Evolutionary conservation across 2,113 vertebrate genomes (phyloP), one percentile per base, ranked within the genome.

Genomic region (Apus apus): DNA sequence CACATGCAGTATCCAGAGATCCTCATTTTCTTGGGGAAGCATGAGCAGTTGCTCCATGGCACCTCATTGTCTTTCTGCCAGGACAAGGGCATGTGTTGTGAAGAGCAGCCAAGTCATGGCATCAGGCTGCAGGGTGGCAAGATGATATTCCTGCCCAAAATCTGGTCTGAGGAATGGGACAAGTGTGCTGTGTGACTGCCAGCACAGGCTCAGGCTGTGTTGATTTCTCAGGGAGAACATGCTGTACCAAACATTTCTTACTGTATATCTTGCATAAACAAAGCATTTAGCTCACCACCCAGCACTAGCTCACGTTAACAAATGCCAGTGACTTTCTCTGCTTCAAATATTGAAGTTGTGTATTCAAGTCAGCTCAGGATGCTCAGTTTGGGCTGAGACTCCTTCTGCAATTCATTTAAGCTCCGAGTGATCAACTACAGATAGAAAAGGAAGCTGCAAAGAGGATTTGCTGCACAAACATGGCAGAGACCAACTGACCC

Each of bases 171-270:
- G 73, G 57, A 73, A 48, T 0, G 1, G 75, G 70, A 57, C 17
- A 60, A 87, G 51, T 3, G 13, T 40, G n/a, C 58, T 66, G 64
- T 65, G 64, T 7, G 9, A 11, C 21, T 66, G 92, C 91, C 91
- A 95, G 75, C 34, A 34, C 25, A 62, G 29, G 85, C 62, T 62
- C 25, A 46, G 73, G 64, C 64, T 22, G 3, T 73, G 53, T 32
- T 67, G 64, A 61, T 43, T 80, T 73, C 82, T 90, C 58, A 34
- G 56, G 58, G 61, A 94, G 94, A 96, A 97, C 96, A 81, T 2
- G 11, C 86, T 86, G 96, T 95, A 76, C 96, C 40, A 83, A 92
- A 62, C 9, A 11, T 23, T 81, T 89, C 78, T 89, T 61, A 72
- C 11, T 77, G 70, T 78, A 60, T 87, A 81, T 82, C 71, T 67